These are phyloP conservation scores for Epinephelus lanceolatus DNA, from an alignment of 2,113 vertebrate genomes.

Conservation along the genomic window DNA sequence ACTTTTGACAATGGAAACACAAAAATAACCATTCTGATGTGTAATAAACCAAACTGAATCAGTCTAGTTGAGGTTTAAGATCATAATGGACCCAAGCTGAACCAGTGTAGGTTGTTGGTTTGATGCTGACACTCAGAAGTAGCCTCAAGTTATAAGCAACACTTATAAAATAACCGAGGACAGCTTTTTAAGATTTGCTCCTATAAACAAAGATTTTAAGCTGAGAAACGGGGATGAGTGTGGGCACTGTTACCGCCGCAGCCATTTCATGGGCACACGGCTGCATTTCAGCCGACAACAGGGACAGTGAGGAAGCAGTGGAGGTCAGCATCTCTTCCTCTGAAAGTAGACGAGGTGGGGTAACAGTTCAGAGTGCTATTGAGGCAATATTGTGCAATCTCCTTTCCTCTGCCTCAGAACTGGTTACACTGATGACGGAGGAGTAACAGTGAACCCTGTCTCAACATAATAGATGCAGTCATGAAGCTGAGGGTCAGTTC, in stretches of 20 bases:
- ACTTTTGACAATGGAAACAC: too few relatives aligned
- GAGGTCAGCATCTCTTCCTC: conserved; percentile 73
- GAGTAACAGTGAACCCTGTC: conserved; percentile 62
- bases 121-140: too few relatives aligned
- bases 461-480: conserved; percentile 81
- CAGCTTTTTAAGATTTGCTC: conserved; percentile 18
- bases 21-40: too few relatives aligned
- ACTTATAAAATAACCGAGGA: conserved; percentile 31
- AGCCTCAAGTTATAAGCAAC: conserved; percentile 29
- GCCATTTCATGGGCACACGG: conserved; percentile 46
- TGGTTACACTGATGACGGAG: conserved; percentile 55
- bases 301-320: conserved; percentile 63
- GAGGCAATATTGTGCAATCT: conserved; percentile 49
- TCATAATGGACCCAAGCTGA: too few relatives aligned
- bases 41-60: too few relatives aligned
- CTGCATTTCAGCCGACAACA: conserved; percentile 42
- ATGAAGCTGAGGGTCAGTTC: conserved; percentile 75
- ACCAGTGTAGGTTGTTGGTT: too few relatives aligned
- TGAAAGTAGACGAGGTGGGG: conserved; percentile 48
- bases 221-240: conserved; percentile 21
- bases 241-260: conserved; percentile 4
- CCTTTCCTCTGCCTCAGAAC: conserved; percentile 43
- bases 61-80: too few relatives aligned
- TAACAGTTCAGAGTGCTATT: conserved; percentile 41
- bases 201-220: conserved; percentile 35